Percentiles rank a stretch among this genome's conserved stretches.
phyloP scores from a whole-genome alignment of 1,140 invertebrate species.

The Dreissena rostriformis region DNA sequence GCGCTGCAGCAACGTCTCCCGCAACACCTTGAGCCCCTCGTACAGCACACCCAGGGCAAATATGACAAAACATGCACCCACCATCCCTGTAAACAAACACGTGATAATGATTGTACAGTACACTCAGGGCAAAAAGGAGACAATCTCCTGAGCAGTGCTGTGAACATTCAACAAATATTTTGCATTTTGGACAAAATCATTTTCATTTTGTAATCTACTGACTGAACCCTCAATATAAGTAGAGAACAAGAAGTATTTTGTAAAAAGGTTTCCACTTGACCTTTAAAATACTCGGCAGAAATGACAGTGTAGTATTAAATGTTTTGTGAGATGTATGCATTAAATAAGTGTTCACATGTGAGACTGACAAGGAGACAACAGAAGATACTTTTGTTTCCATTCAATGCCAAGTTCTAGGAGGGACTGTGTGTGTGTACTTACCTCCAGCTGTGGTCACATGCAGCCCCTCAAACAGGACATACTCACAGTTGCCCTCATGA shows the following conservation, averaged over 20 bases:
- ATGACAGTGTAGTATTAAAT: too few relatives aligned
- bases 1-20: slow-evolving; percentile 69
- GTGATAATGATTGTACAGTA: neutral
- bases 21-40: slow-evolving; percentile 90
- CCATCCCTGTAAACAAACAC: slow-evolving; percentile 83
- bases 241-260: neutral
- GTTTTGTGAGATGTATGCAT: too few relatives aligned
- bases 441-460: slow-evolving; percentile 61
- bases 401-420: neutral
- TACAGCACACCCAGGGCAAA: slow-evolving; percentile 93
- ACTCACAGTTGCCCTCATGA: slow-evolving; percentile 86
- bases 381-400: neutral
- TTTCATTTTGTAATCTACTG: neutral
- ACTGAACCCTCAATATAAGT: neutral
- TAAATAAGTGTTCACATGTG: neutral
- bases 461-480: slow-evolving; percentile 68
- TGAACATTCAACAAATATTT: neutral
- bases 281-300: too few relatives aligned
- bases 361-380: neutral
- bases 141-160: neutral
- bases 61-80: slow-evolving; percentile 92
- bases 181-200: neutral
- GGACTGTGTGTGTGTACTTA: slow-evolving; percentile 45
- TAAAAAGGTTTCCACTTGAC: too few relatives aligned
- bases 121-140: neutral